Base-by-base conservation (phyloP, 2,888 invertebrate species). In the Cactoblastis cactorum region DNA sequence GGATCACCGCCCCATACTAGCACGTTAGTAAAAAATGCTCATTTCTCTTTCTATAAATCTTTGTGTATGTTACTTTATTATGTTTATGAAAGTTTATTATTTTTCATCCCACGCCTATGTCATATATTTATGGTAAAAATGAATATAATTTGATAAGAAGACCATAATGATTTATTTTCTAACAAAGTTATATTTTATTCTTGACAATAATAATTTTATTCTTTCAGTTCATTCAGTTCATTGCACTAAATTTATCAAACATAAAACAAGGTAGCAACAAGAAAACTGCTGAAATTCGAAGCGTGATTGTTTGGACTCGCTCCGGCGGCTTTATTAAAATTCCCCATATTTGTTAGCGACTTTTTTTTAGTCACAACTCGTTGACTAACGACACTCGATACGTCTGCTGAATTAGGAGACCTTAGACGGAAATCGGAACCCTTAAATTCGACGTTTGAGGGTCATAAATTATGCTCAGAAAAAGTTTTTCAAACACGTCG, bases 291-390 rank as follows among this genome's bases (percentile, higher is more conserved):
- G 43, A 43, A 43, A 43, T 67, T 64, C 71, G 66, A 73, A 67
- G 68, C 63, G 71, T 80, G 74, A 76, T 71, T 71, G 78, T 82
- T 73, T 73, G 72, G 76, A 75, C 72, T 73, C 78, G 67, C 72
- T 70, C 75, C 75, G 68, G 59, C 63, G 67, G 65, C 80, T 82
- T 81, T 81, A 80, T 77, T 78, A 79, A 80, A 80, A 80, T 79
- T 77, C 77, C 70, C 69, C 73, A 74, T 78, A 71, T 71, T 72
- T 72, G 73, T 75, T 70, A 62, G 53, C 60, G 37, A 50, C 56
- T 49, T 75, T 72, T n/a, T 70, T 69, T 67, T 61, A 59, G 56
- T 59, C 60, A 57, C 56, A 62, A 63, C 65, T 54, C 61, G 60
- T 57, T 61, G 56, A 59, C 67, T 72, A 68, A 74, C 70, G 68